These are phyloP conservation scores for Tromatobia lineatoria DNA, from an alignment of 2,888 invertebrate genomes.

Conservation along the genomic window DNA sequence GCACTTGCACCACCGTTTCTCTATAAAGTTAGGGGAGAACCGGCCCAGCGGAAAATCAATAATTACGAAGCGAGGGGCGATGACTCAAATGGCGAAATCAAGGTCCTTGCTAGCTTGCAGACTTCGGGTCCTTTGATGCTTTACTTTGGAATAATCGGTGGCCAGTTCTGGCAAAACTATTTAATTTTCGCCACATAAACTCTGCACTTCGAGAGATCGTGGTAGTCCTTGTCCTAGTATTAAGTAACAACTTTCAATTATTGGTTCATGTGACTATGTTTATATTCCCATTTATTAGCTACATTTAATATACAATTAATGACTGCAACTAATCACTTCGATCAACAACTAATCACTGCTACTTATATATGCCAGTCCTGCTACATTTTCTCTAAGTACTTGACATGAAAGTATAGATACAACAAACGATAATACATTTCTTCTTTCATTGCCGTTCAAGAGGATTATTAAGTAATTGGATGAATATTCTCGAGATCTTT, in stretches of 20 bases:
- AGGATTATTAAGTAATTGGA: neutral
- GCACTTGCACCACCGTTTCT: constrained; percentile 58
- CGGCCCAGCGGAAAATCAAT: constrained; percentile 83
- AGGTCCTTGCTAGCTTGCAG: constrained; percentile 74
- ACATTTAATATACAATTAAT: no score
- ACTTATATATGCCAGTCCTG: no score
- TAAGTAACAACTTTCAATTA: neutral
- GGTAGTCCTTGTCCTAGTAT: neutral
- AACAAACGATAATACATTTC: neutral
- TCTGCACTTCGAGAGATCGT: neutral
- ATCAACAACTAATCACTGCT: no score
- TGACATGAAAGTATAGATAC: neutral
- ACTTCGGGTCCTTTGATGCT: constrained; percentile 29
- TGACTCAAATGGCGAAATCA: constrained; percentile 85
- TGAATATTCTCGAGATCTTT: neutral
- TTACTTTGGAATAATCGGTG: constrained; percentile 4
- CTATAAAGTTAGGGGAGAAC: constrained; percentile 83
- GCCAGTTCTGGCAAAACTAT: neutral
- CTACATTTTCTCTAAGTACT: neutral
- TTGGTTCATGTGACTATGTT: neutral
- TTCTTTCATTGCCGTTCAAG: neutral
- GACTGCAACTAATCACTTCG: no score
- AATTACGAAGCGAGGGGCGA: constrained; percentile 84
- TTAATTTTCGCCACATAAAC: neutral
- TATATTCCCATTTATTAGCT: neutral